phyloP scores from a whole-genome alignment of 1,140 invertebrate genomes.

The Linepithema humile region DNA sequence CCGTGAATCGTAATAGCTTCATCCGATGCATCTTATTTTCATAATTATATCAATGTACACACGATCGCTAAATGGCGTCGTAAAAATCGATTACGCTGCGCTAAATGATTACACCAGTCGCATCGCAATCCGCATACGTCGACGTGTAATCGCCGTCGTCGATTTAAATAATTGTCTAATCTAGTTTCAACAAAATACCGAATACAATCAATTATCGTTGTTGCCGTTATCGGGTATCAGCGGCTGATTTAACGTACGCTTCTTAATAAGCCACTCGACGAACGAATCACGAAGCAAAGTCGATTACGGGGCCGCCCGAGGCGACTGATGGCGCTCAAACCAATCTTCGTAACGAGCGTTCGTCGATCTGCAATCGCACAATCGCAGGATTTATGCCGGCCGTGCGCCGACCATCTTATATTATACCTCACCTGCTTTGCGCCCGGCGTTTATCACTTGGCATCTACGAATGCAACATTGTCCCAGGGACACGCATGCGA shows the following conservation, averaged over 20 bases:
- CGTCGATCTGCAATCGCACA: constrained; percentile 38
- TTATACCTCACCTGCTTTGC: constrained; percentile 11
- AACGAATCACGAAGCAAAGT: background rate
- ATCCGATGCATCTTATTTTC: background rate
- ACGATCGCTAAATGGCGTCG: background rate
- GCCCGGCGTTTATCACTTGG: constrained; percentile 1
- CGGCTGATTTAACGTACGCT: background rate
- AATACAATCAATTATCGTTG: constrained; percentile 22
- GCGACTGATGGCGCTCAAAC: background rate
- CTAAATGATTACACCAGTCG: constrained; percentile 2
- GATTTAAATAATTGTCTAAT: background rate
- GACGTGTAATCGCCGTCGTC: background rate
- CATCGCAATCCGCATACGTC: background rate
- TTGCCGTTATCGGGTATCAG: background rate
- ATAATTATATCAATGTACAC: background rate
- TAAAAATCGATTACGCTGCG: background rate
- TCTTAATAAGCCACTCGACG: background rate
- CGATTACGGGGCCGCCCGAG: background rate
- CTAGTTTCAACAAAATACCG: background rate
- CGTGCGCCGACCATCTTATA: background rate
- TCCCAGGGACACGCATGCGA: constrained; percentile 29
- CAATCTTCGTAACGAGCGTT: constrained; percentile 18
- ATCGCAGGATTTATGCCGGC: constrained; percentile 32
- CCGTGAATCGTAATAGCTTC: background rate
- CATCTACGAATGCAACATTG: constrained; percentile 16